A percentile compares a stretch with the other conserved stretches of the same genome.
Evolutionary conservation across 1,140 invertebrate species (phyloP).

Genomic region (Antheraea mylitta): DNA sequence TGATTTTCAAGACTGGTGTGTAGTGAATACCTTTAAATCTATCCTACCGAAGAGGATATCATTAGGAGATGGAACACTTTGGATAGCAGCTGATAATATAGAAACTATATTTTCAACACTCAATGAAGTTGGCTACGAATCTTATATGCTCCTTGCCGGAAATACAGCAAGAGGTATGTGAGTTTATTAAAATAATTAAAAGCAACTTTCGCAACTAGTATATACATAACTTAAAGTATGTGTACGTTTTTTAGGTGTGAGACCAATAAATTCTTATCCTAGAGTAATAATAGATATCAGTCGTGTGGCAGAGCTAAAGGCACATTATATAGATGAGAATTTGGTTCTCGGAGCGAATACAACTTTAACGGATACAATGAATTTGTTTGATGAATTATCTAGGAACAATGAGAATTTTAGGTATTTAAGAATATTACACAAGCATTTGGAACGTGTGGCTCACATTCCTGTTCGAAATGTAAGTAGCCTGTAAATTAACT

Average conservation of each 20-base stretch:
- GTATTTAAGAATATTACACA: constrained; percentile 24
- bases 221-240: not conserved
- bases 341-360: constrained; percentile 31
- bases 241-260: constrained; percentile 20
- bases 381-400: constrained; percentile 22
- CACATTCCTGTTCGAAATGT: constrained; percentile 35
- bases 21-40: constrained; percentile 18
- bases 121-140: constrained; percentile 25
- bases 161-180: constrained; percentile 27
- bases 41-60: constrained; percentile 24
- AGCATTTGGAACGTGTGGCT: constrained; percentile 27
- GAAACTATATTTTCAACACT: constrained; percentile 27
- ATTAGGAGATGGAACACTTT: constrained; percentile 24
- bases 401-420: constrained; percentile 28
- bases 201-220: no score
- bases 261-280: constrained; percentile 25
- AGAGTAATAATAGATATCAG: constrained; percentile 32
- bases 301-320: constrained; percentile 19
- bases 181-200: not conserved
- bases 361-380: constrained; percentile 25
- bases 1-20: constrained; percentile 27
- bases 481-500: constrained; percentile 10
- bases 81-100: constrained; percentile 24
- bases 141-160: constrained; percentile 31
- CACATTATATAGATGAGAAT: constrained; percentile 30